Evolutionary conservation across 2,113 vertebrate species (phyloP), one percentile per base, ranked within the genome.

Genomic region (Labeo rohita): DNA sequence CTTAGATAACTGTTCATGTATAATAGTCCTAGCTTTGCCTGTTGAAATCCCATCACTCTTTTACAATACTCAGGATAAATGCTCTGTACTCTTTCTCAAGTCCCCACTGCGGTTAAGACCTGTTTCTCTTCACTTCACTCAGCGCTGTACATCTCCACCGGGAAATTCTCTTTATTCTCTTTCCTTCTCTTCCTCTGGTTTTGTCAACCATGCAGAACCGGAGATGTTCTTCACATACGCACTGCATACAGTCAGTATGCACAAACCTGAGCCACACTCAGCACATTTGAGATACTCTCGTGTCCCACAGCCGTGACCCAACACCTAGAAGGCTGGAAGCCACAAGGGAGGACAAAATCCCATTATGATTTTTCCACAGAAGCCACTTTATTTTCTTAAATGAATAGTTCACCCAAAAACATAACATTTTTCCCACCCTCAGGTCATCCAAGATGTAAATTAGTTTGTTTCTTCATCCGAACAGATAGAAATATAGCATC

Each of bases 151-250:
- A 47, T 78, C 76, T 47, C 61, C 49, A 11, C 66, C 50, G 65
- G 54, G 59, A 61, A 73, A 63, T 84, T 80, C 16, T 52, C 63
- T 83, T 59, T 81, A 47, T 75, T 75, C 73, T 75, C n/a, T 23
- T 49, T n/a, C 45, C 7, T 77, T n/a, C 50, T 18, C 13, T 13
- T 83, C 52, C 68, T 23, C 50, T 73, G 74, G 18, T 77, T 47
- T 81, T 76, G 10, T 72, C 74, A 43, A 9, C 23, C 65, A 85
- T 73, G 80, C 84, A 79, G 39, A 88, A 83, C 78, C 23, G 23
- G 88, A 82, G 86, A 83, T 87, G 88, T 61, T 61, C 56, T 77
- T 79, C 56, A 63, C 75, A 86, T 84, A 65, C 72, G 36, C 34
- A 52, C 23, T 50, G 65, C 75, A 80, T 75, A 52, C 80, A 85